These are phyloP conservation scores for Genyomyrus donnyi DNA, from an alignment of 2,113 vertebrate genomes.

Conservation along the genomic window DNA sequence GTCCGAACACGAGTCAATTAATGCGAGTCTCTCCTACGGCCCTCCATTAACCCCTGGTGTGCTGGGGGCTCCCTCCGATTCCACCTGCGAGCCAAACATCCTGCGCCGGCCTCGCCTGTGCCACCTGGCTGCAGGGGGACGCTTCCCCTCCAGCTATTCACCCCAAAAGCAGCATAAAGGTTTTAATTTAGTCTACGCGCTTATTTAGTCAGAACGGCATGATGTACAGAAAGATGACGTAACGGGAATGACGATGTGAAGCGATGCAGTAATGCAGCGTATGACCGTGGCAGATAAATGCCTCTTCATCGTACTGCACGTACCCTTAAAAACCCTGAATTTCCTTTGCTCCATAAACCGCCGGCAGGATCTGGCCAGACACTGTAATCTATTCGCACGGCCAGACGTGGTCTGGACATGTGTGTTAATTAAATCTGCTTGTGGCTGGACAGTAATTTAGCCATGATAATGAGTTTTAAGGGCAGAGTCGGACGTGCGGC, in stretches of 20 bases:
- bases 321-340: constrained; percentile 25
- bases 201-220: not conserved
- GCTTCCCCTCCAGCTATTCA: not conserved
- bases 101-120: not conserved
- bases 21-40: constrained; percentile 50
- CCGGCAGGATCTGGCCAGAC: not conserved
- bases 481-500: constrained; percentile 47
- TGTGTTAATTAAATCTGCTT: constrained; percentile 66
- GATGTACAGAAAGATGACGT: not conserved
- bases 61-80: constrained; percentile 53
- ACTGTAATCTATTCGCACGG: constrained; percentile 52
- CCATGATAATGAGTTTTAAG: constrained; percentile 63
- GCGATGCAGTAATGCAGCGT: not conserved
- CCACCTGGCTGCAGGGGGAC: not conserved
- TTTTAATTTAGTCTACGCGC: not conserved
- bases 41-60: constrained; percentile 63
- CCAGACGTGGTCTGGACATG: constrained; percentile 58
- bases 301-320: not conserved
- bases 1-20: constrained; percentile 54
- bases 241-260: not conserved
- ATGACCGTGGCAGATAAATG: not conserved
- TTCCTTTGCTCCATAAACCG: constrained; percentile 24
- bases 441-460: constrained; percentile 65
- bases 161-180: not conserved
- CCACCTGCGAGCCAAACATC: constrained; percentile 25